Evolutionary conservation across 1,140 invertebrate genomes (phyloP), one percentile per base, ranked within the genome.

Genomic region (Sycophila sp.): DNA sequence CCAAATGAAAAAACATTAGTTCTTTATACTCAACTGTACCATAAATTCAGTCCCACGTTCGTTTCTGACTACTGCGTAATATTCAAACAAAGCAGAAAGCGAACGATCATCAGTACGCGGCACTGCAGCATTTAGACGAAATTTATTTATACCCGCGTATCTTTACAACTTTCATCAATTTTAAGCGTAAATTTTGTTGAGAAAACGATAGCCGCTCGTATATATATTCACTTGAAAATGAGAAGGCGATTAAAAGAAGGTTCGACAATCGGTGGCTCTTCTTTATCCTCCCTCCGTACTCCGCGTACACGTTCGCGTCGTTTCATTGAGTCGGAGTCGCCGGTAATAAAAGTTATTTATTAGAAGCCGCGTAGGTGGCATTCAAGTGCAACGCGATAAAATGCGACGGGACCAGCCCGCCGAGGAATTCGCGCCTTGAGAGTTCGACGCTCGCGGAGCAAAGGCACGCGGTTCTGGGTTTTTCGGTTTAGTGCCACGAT

Each of bases 281-380:
- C 36, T 49, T 69, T 22, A 51, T 62, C 62, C 36, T 59, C 13
- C 47, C 32, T 1, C 4, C 24, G 8, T 13, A 64, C 45, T 19
- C 30, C 17, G 13, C 26, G n/a, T 47, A 45, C 13, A 67, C 19
- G n/a, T n/a, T 45, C 19, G 38, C 26, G 26, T 28, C 34, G 58
- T 26, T 69, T 70, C 38, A 63, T 70, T 55, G 36, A 56, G 28
- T 56, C 19, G n/a, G 0, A 69, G 58, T 17, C n/a, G 26, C 34
- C n/a, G 58, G 19, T 45, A 70, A 63, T 56, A 64, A 70, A 70
- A 63, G 68, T 64, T 63, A 70, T 70, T 63, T 63, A 70, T 63
- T 62, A 69, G 66, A 47, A 42, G 28, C 63, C 49, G 26, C 15
- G 49, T 53, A 26, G 49, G 26, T 24, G 26, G 49, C 49, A n/a